phyloP scores from a whole-genome alignment of 2,797 vertebrate genomes.

The Staurois parvus region DNA sequence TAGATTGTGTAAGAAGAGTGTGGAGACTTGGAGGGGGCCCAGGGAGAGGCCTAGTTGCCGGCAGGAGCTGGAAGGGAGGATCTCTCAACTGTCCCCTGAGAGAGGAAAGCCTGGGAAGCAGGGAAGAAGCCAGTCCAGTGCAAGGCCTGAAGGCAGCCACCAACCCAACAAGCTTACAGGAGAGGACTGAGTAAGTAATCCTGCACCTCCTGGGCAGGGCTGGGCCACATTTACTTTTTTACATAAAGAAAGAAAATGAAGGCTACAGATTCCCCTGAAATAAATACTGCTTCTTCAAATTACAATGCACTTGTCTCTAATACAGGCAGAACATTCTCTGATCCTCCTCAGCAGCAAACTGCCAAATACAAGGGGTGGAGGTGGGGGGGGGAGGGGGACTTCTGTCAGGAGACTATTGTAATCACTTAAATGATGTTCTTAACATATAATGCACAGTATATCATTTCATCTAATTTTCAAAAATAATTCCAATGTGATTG shows the following conservation, averaged over 20 bases:
- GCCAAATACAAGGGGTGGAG: not conserved
- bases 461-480: constrained; percentile 6
- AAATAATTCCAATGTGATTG: not conserved
- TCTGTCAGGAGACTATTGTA: not conserved
- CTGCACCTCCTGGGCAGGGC: too few relatives aligned
- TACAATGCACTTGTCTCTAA: not conserved
- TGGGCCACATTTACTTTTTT: not conserved
- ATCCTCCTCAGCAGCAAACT: not conserved
- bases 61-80: too few relatives aligned
- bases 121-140: too few relatives aligned
- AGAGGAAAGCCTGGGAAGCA: too few relatives aligned
- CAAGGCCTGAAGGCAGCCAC: too few relatives aligned
- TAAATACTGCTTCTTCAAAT: not conserved
- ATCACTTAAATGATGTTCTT: not conserved
- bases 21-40: too few relatives aligned
- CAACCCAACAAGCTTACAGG: too few relatives aligned
- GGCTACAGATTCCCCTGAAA: not conserved
- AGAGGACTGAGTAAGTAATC: too few relatives aligned
- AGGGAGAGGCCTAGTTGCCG: too few relatives aligned
- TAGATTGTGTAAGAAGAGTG: too few relatives aligned
- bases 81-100: too few relatives aligned
- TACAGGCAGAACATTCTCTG: not conserved
- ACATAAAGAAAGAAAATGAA: not conserved
- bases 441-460: not conserved
- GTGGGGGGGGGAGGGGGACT: not conserved